Base-by-base conservation (phyloP, 30 jellyfish, hydroid and myxozoan genomes). In the Clytia hemisphaerica region DNA sequence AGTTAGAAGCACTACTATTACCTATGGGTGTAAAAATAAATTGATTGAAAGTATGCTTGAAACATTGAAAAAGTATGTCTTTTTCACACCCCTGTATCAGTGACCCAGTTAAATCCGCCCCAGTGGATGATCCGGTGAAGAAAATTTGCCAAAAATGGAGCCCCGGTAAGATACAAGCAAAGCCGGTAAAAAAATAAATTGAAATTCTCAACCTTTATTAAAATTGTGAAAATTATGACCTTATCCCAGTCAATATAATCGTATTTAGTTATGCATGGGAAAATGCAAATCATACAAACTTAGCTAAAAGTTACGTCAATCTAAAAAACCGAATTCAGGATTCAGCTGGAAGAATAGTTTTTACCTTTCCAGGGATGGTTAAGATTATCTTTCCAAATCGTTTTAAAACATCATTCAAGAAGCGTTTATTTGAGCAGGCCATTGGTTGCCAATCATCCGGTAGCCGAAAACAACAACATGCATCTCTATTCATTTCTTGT, bases 331-430 rank as follows among this genome's bases (percentile, higher is more conserved):
- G 10, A 7, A 10, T n/a, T 10, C 53, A 40, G n/a, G n/a, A n/a
- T n/a, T n/a, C n/a, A n/a, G n/a, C n/a, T n/a, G n/a, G n/a, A n/a
- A 0, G 0, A 21, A 45, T 22, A 1, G 14, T 4, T 46, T 76
- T 42, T 38, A 76, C 95, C 92, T 84, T 84, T 66, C 65, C 84
- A 12, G 95, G 95, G 46, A 57, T 29, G 26, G 61, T 75, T 65
- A 76, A 42, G 29, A 75, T 3, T 35, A 27, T 36, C 51, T 60
- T 58, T 37, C 79, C 83, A 50, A 54, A 32, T 22, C 76, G 77
- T 15, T 51, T 60, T 30, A 84, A 67, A 58, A 84, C 58, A 36
- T 26, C 12, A 34, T 76, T 83, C 65, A 84, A 59, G 33, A 76
- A 67, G 34, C 48, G 74, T 7, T 45, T 33, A 32, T 76, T 76